phyloP scores from a whole-genome alignment of 2,113 vertebrate species.

The Calypte anna region DNA sequence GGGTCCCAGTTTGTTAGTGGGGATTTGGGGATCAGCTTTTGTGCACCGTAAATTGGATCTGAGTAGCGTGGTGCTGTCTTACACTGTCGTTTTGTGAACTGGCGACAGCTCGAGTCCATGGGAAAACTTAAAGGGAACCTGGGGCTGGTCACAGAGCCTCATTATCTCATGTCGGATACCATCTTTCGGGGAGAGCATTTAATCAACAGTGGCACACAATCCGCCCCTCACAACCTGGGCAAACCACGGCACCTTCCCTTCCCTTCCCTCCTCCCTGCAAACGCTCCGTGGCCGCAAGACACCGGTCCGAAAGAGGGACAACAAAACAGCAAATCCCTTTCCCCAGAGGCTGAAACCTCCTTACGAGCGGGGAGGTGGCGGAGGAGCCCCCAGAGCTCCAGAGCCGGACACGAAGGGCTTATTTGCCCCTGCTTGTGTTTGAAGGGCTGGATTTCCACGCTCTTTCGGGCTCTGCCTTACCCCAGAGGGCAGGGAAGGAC shows the following conservation, averaged over 20 bases:
- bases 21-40: conserved; percentile 94
- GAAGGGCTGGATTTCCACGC: background rate
- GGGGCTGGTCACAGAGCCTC: conserved; percentile 82
- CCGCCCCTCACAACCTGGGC: conserved; percentile 42
- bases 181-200: conserved; percentile 80
- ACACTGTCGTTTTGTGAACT: conserved; percentile 88
- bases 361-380: background rate
- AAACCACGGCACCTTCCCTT: conserved; percentile 22
- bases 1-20: conserved; percentile 85
- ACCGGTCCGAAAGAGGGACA: background rate
- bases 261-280: background rate
- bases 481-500: background rate
- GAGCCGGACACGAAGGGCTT: background rate
- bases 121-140: conserved; percentile 86
- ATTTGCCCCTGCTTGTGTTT: background rate
- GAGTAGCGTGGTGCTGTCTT: conserved; percentile 88
- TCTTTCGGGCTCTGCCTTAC: background rate
- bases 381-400: no score
- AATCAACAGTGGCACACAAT: conserved; percentile 74
- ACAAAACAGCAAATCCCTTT: accelerated
- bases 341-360: background rate
- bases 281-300: background rate
- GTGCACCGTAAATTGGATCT: conserved; percentile 90
- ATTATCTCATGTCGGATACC: conserved; percentile 88
- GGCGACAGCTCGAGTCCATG: conserved; percentile 88